Evolutionary conservation across 2,113 vertebrate species (phyloP).

Genomic region (Trogon melanurus): DNA sequence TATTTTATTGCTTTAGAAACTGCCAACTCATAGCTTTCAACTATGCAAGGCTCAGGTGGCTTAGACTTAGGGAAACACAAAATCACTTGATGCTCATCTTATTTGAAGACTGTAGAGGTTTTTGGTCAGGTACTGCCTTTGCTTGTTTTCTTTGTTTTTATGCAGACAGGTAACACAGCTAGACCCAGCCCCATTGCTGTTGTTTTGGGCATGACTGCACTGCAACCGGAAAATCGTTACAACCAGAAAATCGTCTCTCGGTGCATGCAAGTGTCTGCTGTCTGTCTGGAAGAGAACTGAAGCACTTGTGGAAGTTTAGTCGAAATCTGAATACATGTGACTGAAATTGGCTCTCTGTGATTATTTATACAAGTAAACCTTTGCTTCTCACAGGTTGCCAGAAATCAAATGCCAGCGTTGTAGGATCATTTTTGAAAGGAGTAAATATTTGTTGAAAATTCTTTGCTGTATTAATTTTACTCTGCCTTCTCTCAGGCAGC

Average conservation of each 20-base stretch:
- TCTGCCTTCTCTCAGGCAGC: neutral
- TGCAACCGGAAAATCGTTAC: constrained; percentile 10
- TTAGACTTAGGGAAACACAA: neutral
- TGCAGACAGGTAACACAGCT: neutral
- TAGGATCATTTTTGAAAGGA: constrained; percentile 6
- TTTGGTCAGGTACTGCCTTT: neutral
- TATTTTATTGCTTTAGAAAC: neutral
- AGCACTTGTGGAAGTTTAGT: constrained; percentile 22
- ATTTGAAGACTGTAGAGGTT: neutral
- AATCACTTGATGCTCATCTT: neutral
- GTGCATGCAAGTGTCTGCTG: neutral
- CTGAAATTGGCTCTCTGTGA: constrained; percentile 41
- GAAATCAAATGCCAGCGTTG: constrained; percentile 50
- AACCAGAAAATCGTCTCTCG: neutral
- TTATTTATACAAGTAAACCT: constrained; percentile 64
- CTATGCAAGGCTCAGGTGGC: neutral
- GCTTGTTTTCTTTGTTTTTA: neutral
- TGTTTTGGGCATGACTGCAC: neutral
- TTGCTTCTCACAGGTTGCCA: constrained; percentile 37
- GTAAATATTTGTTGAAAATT: constrained; percentile 60
- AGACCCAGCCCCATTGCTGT: neutral
- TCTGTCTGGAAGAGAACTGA: neutral
- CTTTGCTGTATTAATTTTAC: constrained; percentile 44
- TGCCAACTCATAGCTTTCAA: neutral
- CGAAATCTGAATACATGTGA: constrained; percentile 57